Conservation (phyloP, 1,140 invertebrate species). For the Calephelis virginiensis region DNA sequence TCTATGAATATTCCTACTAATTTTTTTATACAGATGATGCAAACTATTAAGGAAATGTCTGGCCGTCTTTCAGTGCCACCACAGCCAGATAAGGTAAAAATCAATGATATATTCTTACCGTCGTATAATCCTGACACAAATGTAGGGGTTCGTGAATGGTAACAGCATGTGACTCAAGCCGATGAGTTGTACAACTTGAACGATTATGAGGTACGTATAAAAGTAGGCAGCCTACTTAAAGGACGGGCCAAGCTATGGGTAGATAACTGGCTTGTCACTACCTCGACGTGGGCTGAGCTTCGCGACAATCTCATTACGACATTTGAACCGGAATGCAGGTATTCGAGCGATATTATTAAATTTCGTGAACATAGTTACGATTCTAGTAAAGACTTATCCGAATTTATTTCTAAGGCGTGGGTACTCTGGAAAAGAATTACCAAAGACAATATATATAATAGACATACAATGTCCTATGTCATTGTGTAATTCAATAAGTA, state of each 20-base stretch:
- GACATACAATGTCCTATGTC: too few species aligned
- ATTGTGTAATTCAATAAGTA: too few species aligned
- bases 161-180: conserved; percentile 2
- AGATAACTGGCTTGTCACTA: conserved; percentile 35
- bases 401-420: conserved; percentile 28
- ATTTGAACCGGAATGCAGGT: conserved; percentile 36
- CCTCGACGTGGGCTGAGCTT: conserved; percentile 31
- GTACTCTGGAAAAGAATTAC: conserved; percentile 32
- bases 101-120: conserved; percentile 22
- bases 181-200: conserved; percentile 25
- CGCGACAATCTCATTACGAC: conserved; percentile 30
- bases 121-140: conserved; percentile 27
- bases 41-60: conserved; percentile 10
- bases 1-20: conserved; percentile 12
- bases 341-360: conserved; percentile 25
- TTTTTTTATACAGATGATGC: conserved; percentile 13
- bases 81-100: neutral
- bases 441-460: too few species aligned
- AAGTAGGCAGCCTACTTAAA: conserved; percentile 35
- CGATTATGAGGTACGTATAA: conserved; percentile 36
- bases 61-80: neutral
- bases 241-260: conserved; percentile 35
- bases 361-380: conserved; percentile 30
- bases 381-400: conserved; percentile 18
- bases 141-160: conserved; percentile 26